Evolutionary conservation across 2,797 vertebrate genomes (phyloP), one percentile per base, ranked within the genome.

Genomic region (Lacerta agilis): DNA sequence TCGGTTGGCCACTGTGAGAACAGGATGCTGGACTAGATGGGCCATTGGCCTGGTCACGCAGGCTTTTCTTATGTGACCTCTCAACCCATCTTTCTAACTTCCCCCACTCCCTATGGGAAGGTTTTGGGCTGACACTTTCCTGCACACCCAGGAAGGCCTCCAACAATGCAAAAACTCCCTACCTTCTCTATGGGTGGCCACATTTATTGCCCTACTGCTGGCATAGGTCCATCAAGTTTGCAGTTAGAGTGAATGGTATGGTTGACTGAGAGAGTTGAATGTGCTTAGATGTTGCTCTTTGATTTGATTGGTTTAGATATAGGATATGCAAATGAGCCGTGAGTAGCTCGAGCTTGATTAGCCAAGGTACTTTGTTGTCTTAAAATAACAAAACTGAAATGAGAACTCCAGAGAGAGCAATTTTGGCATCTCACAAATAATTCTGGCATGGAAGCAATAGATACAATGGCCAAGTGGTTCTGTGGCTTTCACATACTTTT

Each of bases 401-500:
- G 86, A 94, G 43, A 91, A 92, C 69, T 92, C 82, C 89, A 90
- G 80, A 91, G 89, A 93, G 8, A 91, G 86, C 91, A 87, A 92
- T 95, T 95, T 94, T 92, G 93, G 90, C 87, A 91, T 94, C 87
- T 93, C 90, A 90, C 85, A 94, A 95, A 94, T 91, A 93, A 76
- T 71, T 73, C 67, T 94, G 93, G 94, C 93, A 93, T 89, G 88
- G 36, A 27, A 86, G 89, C 94, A 95, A 91, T 17, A 92, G 93
- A 89, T 86, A 76, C 66, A 93, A 89, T 95, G 92, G 89, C 92
- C 88, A 86, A 95, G 86, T 92, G 94, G 93, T 90, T 93, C 92
- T 95, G 95, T 92, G 95, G 95, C 91, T 94, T 95, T 94, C 85
- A 83, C 83, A 66, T 92, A 87, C 90, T 95, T 96, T 85, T 90